Evolutionary conservation across 2,113 vertebrate species (phyloP).

Genomic region (Oryzias celebensis): DNA sequence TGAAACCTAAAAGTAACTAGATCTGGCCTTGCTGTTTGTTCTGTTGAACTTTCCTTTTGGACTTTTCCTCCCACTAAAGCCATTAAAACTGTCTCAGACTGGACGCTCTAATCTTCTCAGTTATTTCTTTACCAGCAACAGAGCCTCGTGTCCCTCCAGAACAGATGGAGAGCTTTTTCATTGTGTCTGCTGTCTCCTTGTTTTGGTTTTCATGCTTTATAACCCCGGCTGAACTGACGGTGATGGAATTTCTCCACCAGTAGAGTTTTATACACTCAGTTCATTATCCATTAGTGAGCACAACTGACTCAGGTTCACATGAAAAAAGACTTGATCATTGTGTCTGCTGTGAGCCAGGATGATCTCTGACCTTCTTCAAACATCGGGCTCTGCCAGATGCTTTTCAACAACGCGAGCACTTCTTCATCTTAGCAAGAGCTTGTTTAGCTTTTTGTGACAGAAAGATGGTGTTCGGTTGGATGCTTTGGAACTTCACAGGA

Average conservation of each 20-base stretch:
- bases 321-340: no score
- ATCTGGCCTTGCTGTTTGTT: conserved; percentile 13
- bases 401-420: neutral
- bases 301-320: no score
- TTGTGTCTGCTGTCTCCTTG: conserved; percentile 14
- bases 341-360: no score
- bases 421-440: neutral
- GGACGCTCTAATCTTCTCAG: conserved; percentile 21
- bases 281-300: no score
- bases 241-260: conserved; percentile 5
- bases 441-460: neutral
- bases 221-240: neutral
- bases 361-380: no score
- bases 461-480: neutral
- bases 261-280: neutral
- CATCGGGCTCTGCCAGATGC: no score
- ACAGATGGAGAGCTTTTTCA: conserved; percentile 16
- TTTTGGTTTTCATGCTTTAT: conserved; percentile 25
- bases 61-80: neutral
- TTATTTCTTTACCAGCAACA: conserved; percentile 20
- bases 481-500: neutral
- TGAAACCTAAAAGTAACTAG: conserved; percentile 15
- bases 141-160: conserved; percentile 4
- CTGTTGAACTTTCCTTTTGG: neutral
- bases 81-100: conserved; percentile 15